phyloP scores from a whole-genome alignment of 2,888 invertebrate genomes.

The Harpalus rufipes region DNA sequence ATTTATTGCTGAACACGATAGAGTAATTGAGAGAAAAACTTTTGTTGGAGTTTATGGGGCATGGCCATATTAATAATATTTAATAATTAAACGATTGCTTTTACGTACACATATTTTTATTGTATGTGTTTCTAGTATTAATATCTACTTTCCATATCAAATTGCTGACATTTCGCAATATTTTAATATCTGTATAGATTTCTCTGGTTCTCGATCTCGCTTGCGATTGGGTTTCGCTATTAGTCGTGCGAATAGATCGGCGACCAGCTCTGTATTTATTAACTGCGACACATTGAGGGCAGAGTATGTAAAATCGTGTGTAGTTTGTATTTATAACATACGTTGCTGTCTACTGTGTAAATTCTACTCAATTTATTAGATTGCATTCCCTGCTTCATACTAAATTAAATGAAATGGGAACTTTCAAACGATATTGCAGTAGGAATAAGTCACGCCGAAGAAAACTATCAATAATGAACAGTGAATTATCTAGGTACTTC shows the following conservation, averaged over 20 bases:
- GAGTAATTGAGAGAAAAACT: too few species aligned
- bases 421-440: not conserved
- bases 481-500: too few species aligned
- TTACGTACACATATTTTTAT: too few species aligned
- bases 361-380: constrained; percentile 6
- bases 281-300: not conserved
- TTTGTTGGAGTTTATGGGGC: too few species aligned
- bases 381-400: not conserved
- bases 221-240: not conserved
- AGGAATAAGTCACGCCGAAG: not conserved
- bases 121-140: too few species aligned
- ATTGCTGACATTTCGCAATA: not conserved
- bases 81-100: too few species aligned
- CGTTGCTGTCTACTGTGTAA: constrained; percentile 1
- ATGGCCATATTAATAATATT: too few species aligned
- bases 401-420: constrained; percentile 6
- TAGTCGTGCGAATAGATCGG: not conserved
- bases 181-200: not conserved
- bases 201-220: not conserved
- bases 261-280: not conserved
- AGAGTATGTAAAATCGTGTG: constrained; percentile 1
- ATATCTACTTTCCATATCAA: too few species aligned
- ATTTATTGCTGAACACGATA: too few species aligned
- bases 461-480: not conserved
- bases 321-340: constrained; percentile 4